Conservation (phyloP, 2,113 vertebrate species). For the Speoplatyrhinus poulsoni region DNA sequence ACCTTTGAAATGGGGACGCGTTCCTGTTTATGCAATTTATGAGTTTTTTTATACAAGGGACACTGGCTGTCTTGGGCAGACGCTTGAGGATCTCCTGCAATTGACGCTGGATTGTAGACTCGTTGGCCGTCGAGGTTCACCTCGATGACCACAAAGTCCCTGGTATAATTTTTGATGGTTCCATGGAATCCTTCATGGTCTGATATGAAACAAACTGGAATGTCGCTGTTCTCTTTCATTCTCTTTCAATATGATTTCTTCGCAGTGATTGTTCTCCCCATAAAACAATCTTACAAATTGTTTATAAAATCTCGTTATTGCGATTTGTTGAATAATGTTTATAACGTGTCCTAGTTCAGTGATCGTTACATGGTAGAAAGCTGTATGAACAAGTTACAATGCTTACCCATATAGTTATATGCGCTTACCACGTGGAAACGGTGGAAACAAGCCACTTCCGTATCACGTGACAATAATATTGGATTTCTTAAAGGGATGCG, state of each 20-base stretch:
- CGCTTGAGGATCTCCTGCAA: neutral
- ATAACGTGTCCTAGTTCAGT: neutral
- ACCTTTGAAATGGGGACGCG: slow-evolving; percentile 22
- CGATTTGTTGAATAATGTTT: neutral
- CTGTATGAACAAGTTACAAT: neutral
- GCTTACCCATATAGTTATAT: neutral
- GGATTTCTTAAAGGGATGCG: slow-evolving; percentile 59
- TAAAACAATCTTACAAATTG: neutral
- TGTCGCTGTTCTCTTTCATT: slow-evolving; percentile 55
- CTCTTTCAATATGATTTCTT: neutral
- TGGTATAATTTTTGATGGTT: slow-evolving; percentile 83
- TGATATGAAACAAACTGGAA: slow-evolving; percentile 73
- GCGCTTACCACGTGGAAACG: slow-evolving; percentile 40
- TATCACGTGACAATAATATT: slow-evolving; percentile 50
- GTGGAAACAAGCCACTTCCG: slow-evolving; percentile 49
- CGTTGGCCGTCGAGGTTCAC: slow-evolving; percentile 72
- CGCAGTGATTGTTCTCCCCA: too few species aligned
- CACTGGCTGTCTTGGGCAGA: neutral
- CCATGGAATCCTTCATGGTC: slow-evolving; percentile 86
- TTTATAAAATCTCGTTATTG: neutral
- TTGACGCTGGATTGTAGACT: slow-evolving; percentile 36
- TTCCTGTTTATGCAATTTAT: slow-evolving; percentile 15
- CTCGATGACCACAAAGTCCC: slow-evolving; percentile 90
- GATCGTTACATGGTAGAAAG: slow-evolving; percentile 48
- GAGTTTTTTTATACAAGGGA: neutral